Percentiles rank a stretch among this genome's conserved stretches.
These are phyloP conservation scores for Catocala sponsa DNA, from an alignment of 2,888 invertebrate species.

Conservation along the genomic window DNA sequence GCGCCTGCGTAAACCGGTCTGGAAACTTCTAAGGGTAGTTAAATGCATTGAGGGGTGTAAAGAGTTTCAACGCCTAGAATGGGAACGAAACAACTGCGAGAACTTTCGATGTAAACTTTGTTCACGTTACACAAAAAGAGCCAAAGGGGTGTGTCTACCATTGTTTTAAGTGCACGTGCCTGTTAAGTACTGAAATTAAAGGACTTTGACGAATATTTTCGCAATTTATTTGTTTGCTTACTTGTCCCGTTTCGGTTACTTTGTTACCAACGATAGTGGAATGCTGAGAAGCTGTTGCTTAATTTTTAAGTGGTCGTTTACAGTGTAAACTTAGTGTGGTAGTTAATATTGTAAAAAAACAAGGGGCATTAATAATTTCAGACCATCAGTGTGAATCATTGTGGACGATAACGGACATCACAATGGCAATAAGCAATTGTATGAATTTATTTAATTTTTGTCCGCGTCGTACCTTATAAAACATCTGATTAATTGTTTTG, in stretches of 20 bases:
- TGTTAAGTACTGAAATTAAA: too few relatives aligned
- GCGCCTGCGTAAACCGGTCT: constrained; percentile 46
- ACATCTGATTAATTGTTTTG: constrained; percentile 57
- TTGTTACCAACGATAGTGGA: too few relatives aligned
- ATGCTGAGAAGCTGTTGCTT: too few relatives aligned
- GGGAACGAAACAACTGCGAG: constrained; percentile 18
- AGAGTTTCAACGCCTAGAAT: constrained; percentile 14
- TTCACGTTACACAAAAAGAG: too few relatives aligned
- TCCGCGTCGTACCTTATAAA: constrained; percentile 64
- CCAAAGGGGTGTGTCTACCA: too few relatives aligned
- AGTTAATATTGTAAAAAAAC: constrained; percentile 21
- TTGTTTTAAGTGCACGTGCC: too few relatives aligned
- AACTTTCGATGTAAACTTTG: constrained; percentile 8
- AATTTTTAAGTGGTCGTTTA: background rate
- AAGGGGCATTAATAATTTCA: constrained; percentile 39
- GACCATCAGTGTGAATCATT: constrained; percentile 58
- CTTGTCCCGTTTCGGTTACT: too few relatives aligned
- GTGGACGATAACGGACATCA: constrained; percentile 58
- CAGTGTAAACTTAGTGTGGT: constrained; percentile 2
- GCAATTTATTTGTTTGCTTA: too few relatives aligned
- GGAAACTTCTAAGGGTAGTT: constrained; percentile 46
- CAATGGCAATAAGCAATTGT: constrained; percentile 63
- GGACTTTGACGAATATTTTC: too few relatives aligned
- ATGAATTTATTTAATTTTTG: constrained; percentile 60
- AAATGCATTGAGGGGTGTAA: constrained; percentile 29